Evolutionary conservation across 2,888 invertebrate genomes (phyloP).

Genomic region (Eupithecia dodoneata): DNA sequence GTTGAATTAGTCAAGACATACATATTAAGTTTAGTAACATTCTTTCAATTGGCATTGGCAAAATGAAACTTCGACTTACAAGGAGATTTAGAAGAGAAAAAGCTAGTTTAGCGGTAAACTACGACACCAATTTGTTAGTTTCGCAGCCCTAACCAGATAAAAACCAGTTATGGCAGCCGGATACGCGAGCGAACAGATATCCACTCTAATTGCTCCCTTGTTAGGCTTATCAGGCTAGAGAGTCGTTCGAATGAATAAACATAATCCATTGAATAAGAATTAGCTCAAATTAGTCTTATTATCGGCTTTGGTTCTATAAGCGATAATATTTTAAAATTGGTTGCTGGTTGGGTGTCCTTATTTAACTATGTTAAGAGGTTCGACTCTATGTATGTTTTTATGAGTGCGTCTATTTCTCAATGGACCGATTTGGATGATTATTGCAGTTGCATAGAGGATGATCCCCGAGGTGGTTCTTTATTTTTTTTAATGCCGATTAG

Average conservation of each 20-base stretch:
- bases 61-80: neutral
- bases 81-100: neutral
- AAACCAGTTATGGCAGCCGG: slow-evolving; percentile 17
- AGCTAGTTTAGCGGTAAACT: neutral
- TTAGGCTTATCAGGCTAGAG: slow-evolving; percentile 26
- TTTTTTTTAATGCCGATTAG: too few relatives aligned
- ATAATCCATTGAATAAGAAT: slow-evolving; percentile 22
- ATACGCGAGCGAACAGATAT: slow-evolving; percentile 19
- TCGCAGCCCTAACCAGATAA: slow-evolving; percentile 16
- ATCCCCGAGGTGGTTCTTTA: too few relatives aligned
- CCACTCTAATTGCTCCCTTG: slow-evolving; percentile 33
- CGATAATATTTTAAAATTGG: neutral
- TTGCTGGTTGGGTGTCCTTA: neutral
- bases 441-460: too few relatives aligned
- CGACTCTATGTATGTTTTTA: too few relatives aligned
- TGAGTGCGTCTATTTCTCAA: too few relatives aligned
- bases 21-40: neutral
- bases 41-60: neutral
- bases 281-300: slow-evolving; percentile 1
- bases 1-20: neutral
- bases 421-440: too few relatives aligned
- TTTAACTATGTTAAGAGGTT: neutral
- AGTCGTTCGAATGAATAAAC: slow-evolving; percentile 21
- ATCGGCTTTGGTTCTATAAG: neutral
- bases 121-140: neutral